Conservation (phyloP, 2,797 vertebrate species). For the Chelonia mydas region DNA sequence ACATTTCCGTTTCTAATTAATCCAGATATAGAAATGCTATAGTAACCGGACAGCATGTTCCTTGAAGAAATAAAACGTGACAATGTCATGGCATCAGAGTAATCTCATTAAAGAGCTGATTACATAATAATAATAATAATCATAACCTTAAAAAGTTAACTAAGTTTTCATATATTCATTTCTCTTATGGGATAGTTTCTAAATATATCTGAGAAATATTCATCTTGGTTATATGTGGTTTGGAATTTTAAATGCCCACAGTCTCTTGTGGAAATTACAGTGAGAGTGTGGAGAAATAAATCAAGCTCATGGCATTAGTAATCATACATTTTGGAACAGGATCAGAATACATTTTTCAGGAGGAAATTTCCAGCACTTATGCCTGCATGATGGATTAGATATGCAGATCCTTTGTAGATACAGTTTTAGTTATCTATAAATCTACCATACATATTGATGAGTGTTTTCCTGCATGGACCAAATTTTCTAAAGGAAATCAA, state of each 20-base stretch:
- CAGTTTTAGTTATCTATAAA: background rate
- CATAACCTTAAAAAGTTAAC: conserved; percentile 59
- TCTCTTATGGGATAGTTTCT: conserved; percentile 33
- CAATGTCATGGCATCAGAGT: conserved; percentile 53
- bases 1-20: conserved; percentile 83
- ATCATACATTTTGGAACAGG: background rate
- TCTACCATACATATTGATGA: background rate
- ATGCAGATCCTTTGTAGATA: background rate
- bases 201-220: conserved; percentile 44
- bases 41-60: conserved; percentile 77
- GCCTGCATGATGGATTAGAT: background rate
- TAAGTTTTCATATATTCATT: conserved; percentile 49
- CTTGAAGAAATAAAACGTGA: conserved; percentile 70
- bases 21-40: conserved; percentile 78
- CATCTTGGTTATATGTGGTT: background rate
- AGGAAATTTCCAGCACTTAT: conserved; percentile 27
- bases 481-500: background rate
- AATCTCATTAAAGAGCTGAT: conserved; percentile 69
- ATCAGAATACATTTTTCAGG: background rate
- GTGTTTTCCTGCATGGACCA: background rate
- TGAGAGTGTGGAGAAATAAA: background rate
- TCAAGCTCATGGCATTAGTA: background rate
- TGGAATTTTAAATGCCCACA: conserved; percentile 47
- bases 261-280: conserved; percentile 42
- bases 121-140: conserved; percentile 52